phyloP scores from a whole-genome alignment of 2,113 vertebrate genomes.

The Grallaria varia region DNA sequence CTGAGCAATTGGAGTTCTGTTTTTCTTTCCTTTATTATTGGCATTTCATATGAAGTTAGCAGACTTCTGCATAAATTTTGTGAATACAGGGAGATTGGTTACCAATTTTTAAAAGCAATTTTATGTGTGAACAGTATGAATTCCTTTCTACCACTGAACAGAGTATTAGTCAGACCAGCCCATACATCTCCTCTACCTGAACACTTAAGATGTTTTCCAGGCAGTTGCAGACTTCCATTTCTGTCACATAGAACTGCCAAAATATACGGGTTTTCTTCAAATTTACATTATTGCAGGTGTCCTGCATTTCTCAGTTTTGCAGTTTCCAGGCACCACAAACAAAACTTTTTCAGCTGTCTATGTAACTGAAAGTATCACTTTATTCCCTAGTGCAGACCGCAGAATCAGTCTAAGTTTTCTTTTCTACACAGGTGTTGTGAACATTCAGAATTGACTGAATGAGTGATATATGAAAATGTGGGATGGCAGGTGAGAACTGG shows the following conservation, averaged over 20 bases:
- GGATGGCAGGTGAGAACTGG: background rate
- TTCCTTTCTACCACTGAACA: background rate
- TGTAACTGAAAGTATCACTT: background rate
- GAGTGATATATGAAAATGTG: background rate
- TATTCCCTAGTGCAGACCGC: background rate
- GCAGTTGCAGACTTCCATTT: background rate
- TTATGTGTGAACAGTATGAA: background rate
- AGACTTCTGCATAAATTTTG: background rate
- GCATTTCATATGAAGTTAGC: background rate
- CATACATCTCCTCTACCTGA: background rate
- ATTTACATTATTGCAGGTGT: background rate
- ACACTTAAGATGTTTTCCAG: background rate
- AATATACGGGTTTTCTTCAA: background rate
- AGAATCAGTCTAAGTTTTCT: background rate
- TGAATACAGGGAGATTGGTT: background rate
- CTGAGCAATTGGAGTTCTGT: background rate
- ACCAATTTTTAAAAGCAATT: background rate
- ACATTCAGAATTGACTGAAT: background rate
- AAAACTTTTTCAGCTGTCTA: background rate
- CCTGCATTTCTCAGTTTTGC: background rate
- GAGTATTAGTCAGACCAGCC: background rate
- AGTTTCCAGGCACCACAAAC: background rate
- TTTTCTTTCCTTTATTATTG: background rate
- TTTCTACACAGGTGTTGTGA: background rate
- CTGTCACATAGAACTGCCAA: background rate